Base-by-base conservation (phyloP, 1,140 invertebrate genomes). In the Atta texana region DNA sequence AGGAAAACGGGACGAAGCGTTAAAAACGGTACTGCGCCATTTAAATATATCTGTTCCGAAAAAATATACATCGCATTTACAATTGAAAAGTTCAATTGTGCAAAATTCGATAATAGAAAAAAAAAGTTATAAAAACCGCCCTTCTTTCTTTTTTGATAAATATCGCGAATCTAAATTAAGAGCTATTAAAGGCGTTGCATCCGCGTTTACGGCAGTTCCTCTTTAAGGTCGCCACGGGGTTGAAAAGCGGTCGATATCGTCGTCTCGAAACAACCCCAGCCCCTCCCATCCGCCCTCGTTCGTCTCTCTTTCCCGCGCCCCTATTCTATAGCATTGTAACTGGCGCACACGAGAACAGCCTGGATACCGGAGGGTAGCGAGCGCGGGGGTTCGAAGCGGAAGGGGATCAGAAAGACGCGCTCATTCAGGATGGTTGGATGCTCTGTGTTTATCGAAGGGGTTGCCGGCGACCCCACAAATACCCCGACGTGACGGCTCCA, bases 211-310 rank as follows among this genome's bases (percentile, higher is more conserved):
- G 82, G 76, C 49, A 81, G 86, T 86, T 94, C 91, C 71, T 57
- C 93, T 94, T 94, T 94, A 94, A 94, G 84, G 74, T 86, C 80
- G 85, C 77, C 77, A 64, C 80, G 76, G 86, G 86, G 81, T 82
- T 88, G 89, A 71, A 81, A 72, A 90, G 28, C 85, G 61, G 92
- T 94, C 93, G 93, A 94, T 94, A 94, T 91, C 91, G 92, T 88
- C 92, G 93, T 94, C 93, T 94, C 91, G 92, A 90, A 93, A 92
- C 92, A 91, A 91, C 89, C 88, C 92, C 80, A 75, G 69, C 69
- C 69, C 90, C 87, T 82, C 74, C 84, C 84, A 57, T 51, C 51
- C 66, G 77, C 53, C 86, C 63, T 78, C 66, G 49, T 59, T 68
- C 77, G 61, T 68, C 84, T 77, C 81, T 77, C 81, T 84, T 84